Conservation (phyloP, 2,888 invertebrate genomes). For the Pandemis cinnamomeana region DNA sequence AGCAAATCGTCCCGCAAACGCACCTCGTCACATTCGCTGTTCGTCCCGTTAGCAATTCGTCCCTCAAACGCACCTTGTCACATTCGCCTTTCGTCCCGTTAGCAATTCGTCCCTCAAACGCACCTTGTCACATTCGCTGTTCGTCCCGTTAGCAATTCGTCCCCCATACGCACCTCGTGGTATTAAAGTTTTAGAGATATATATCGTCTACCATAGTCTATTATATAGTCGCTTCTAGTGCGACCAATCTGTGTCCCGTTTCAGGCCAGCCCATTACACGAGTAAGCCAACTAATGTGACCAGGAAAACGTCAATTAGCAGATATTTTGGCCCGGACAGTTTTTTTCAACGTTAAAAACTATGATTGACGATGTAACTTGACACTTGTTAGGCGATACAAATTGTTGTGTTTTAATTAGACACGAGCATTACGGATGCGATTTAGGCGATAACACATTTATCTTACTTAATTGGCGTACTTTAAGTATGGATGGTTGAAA, state of each 20-base stretch:
- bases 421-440: constrained; percentile 37
- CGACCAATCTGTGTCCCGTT: constrained; percentile 26
- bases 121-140: no score
- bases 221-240: not conserved
- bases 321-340: constrained; percentile 71
- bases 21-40: no score
- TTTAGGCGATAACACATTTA: constrained; percentile 38
- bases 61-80: no score
- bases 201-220: no score
- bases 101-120: no score
- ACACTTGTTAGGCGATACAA: constrained; percentile 78
- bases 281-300: constrained; percentile 54
- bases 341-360: constrained; percentile 68
- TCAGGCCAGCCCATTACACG: constrained; percentile 47
- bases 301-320: constrained; percentile 83
- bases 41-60: no score
- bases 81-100: no score
- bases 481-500: not conserved
- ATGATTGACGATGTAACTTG: constrained; percentile 81
- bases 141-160: no score
- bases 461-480: constrained; percentile 2
- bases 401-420: constrained; percentile 68
- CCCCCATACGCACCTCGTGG: no score
- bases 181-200: no score
- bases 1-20: no score